Percentiles rank a stretch among this genome's conserved stretches.
These are phyloP conservation scores for Sinohyriopsis cumingii DNA, from an alignment of 2,888 invertebrate genomes.

Conservation along the genomic window DNA sequence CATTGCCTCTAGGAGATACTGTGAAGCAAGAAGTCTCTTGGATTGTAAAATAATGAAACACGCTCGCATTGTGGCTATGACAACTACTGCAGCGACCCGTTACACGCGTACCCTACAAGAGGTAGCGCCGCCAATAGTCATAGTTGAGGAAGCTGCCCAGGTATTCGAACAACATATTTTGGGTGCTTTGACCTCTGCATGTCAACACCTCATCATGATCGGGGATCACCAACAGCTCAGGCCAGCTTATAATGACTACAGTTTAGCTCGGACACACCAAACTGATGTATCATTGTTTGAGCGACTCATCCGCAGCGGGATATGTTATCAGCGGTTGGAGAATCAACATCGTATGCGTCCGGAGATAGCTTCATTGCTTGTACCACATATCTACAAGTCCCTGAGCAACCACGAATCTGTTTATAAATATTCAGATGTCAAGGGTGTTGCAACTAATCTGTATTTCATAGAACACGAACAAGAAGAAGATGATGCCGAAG, in stretches of 20 bases:
- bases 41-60: slow-evolving; percentile 44
- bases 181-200: slow-evolving; percentile 27
- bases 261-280: slow-evolving; percentile 77
- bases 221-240: slow-evolving; percentile 87
- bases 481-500: slow-evolving; percentile 1
- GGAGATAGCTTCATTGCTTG: slow-evolving; percentile 76
- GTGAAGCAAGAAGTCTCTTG: slow-evolving; percentile 32
- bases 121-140: slow-evolving; percentile 68
- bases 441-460: slow-evolving; percentile 73
- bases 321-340: slow-evolving; percentile 76
- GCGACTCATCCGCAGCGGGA: slow-evolving; percentile 79
- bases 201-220: slow-evolving; percentile 62
- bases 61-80: slow-evolving; percentile 59
- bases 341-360: slow-evolving; percentile 80
- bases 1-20: slow-evolving; percentile 13
- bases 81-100: slow-evolving; percentile 65
- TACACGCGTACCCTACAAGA: slow-evolving; percentile 47
- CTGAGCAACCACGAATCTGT: slow-evolving; percentile 77
- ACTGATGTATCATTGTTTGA: slow-evolving; percentile 86
- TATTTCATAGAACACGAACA: slow-evolving; percentile 75
- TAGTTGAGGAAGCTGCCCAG: slow-evolving; percentile 83
- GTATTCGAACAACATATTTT: slow-evolving; percentile 48
- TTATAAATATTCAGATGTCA: slow-evolving; percentile 61
- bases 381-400: slow-evolving; percentile 80
- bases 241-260: slow-evolving; percentile 81